A percentile compares a stretch with the other conserved stretches of the same genome.
phyloP scores from a whole-genome alignment of 2,797 vertebrate genomes.

The Phaenicophaeus curvirostris region DNA sequence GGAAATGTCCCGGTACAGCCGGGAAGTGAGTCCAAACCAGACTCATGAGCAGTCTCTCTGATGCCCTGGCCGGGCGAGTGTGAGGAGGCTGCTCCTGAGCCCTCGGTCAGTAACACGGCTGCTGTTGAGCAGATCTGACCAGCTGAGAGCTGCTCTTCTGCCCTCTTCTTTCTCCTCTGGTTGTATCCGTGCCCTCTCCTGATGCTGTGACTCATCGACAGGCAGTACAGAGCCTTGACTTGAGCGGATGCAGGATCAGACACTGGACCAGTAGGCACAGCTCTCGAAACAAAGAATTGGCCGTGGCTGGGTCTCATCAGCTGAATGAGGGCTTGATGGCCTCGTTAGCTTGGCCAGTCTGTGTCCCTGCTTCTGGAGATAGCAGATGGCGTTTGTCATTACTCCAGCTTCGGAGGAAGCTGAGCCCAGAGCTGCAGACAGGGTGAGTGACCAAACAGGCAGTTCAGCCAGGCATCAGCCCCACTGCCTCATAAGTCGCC shows the following conservation, averaged over 20 bases:
- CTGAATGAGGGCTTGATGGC: background rate
- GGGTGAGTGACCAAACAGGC: fast-evolving
- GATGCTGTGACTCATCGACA: background rate
- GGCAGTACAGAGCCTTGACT: background rate
- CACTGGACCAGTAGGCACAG: background rate
- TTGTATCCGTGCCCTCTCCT: background rate
- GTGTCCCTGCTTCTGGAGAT: background rate
- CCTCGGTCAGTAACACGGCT: background rate
- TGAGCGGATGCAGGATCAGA: background rate
- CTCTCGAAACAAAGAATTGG: background rate
- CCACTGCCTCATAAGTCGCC: fast-evolving
- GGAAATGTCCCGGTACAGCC: background rate
- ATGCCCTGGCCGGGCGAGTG: background rate
- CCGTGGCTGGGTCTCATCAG: background rate
- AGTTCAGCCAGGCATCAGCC: background rate
- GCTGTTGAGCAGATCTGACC: background rate
- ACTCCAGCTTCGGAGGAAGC: background rate
- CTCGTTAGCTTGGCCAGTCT: background rate
- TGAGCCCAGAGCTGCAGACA: background rate
- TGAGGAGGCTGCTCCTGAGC: background rate
- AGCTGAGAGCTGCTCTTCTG: background rate
- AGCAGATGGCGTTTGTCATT: fast-evolving
- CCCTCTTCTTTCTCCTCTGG: background rate
- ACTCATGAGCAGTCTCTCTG: background rate
- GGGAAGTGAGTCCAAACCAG: background rate